These are phyloP conservation scores for Sphaeramia orbicularis DNA, from an alignment of 2,797 vertebrate genomes.

Conservation along the genomic window DNA sequence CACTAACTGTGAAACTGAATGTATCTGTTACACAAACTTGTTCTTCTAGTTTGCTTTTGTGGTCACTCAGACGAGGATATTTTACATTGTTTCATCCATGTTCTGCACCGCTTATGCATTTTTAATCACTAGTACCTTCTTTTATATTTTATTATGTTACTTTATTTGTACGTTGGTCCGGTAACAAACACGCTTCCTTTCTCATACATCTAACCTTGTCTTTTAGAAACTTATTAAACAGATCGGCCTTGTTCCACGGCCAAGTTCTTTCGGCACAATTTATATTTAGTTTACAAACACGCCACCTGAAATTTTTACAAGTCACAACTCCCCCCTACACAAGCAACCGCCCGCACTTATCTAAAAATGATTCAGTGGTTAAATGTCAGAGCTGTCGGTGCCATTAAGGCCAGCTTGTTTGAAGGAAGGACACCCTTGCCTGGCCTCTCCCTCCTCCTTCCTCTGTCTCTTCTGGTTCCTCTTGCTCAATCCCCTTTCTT, in stretches of 20 bases:
- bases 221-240: constrained; percentile 5
- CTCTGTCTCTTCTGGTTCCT: constrained; percentile 74
- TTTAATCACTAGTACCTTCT: constrained; percentile 10
- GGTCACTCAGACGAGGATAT: neutral
- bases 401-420: constrained; percentile 90
- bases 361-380: constrained; percentile 79
- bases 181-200: neutral
- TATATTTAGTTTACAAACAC: constrained; percentile 33
- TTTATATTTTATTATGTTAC: constrained; percentile 15
- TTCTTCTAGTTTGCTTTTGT: constrained; percentile 41
- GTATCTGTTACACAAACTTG: constrained; percentile 51
- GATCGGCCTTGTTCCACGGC: neutral
- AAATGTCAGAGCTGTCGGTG: constrained; percentile 80
- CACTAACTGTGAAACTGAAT: constrained; percentile 50
- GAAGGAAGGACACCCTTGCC: constrained; percentile 77
- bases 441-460: constrained; percentile 50
- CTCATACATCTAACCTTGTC: neutral
- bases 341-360: constrained; percentile 65
- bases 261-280: constrained; percentile 15
- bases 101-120: constrained; percentile 36
- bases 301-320: constrained; percentile 41
- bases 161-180: too few relatives aligned
- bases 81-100: constrained; percentile 27
- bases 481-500: constrained; percentile 80
- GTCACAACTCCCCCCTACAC: constrained; percentile 35